Evolutionary conservation across 2,888 invertebrate genomes (phyloP), one percentile per base, ranked within the genome.

Genomic region (Noctuana brunneofusca): DNA sequence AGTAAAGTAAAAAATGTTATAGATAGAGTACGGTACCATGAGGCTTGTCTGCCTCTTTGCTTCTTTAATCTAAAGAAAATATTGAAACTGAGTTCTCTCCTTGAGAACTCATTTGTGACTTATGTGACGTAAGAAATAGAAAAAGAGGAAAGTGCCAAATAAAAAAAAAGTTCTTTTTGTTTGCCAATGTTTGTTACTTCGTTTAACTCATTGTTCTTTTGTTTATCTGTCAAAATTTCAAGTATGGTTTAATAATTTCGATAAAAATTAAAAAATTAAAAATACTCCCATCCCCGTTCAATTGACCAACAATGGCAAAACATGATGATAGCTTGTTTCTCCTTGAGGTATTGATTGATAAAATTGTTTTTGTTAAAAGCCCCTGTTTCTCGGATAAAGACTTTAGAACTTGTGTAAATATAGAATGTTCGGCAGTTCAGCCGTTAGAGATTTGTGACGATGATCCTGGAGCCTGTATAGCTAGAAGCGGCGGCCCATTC

Each of bases 361-460:
- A 88, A 70, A 76, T 92, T 14, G 71, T 82, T 53, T 88, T 92
- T 66, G 65, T 74, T 3, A 87, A 86, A 71, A 85, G 80, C 65
- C 89, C 89, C 20, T 87, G 89, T 70, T 87, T 89, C 66, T 80
- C 87, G 16, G 90, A 91, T 67, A 86, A 83, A 66, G 84, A 86
- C 65, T 89, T 91, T 30, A 92, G 92, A 74, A 94, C 93, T 14
- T 94, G 94, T 74, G 93, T 95, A 0, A 93, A 90, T 12, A 93
- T 95, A 68, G 90, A 93, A 74, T 93, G 94, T 67, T 82, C 93
- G 32, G 86, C 92, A 58, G 89, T 94, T 48, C 93, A 92, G 0
- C 89, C 93, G 0, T 75, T 95, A 14, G 92, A 93, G 68, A 93
- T 95, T 64, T 93, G 93, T 76, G 94, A 95, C 69, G 93, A 93